Conservation (phyloP, 2,888 invertebrate genomes). For the Epiblema foenella region DNA sequence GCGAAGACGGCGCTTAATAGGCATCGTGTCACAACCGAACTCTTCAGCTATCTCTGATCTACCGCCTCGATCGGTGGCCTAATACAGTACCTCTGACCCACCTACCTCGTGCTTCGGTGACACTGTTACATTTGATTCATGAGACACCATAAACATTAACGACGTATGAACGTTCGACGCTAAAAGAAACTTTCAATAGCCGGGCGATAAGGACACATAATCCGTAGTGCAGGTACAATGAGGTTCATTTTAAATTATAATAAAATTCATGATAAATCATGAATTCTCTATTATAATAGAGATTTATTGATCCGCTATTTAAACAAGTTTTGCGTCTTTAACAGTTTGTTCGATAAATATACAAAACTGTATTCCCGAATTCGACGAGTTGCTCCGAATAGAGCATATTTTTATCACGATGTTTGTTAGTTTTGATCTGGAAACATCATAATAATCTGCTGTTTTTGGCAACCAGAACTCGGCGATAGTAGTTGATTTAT, state of each 20-base stretch:
- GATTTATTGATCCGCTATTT: slow-evolving; percentile 31
- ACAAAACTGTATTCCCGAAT: slow-evolving; percentile 13
- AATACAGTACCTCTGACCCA: slow-evolving; percentile 60
- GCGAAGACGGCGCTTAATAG: slow-evolving; percentile 73
- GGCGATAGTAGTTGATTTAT: neutral
- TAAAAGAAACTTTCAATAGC: neutral
- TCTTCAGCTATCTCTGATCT: slow-evolving; percentile 58
- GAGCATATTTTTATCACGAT: slow-evolving; percentile 7
- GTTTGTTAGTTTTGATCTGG: slow-evolving; percentile 17
- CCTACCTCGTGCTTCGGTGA: slow-evolving; percentile 56
- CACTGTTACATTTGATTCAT: slow-evolving; percentile 42
- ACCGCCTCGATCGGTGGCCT: slow-evolving; percentile 59
- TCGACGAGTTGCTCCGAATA: slow-evolving; percentile 18
- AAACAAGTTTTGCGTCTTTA: slow-evolving; percentile 23
- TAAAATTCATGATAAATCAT: slow-evolving; percentile 42
- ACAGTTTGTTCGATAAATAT: slow-evolving; percentile 6
- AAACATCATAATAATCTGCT: slow-evolving; percentile 18
- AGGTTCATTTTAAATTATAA: slow-evolving; percentile 43
- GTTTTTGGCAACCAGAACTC: slow-evolving; percentile 15
- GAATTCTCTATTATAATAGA: slow-evolving; percentile 41
- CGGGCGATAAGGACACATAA: slow-evolving; percentile 10
- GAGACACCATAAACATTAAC: slow-evolving; percentile 11
- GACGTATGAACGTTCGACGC: neutral
- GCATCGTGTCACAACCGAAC: slow-evolving; percentile 52
- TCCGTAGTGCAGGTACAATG: slow-evolving; percentile 40